A percentile compares a stretch with the other conserved stretches of the same genome.
Conservation (phyloP, 2,797 vertebrate species). For the Parauchenoglanis punctatus region DNA sequence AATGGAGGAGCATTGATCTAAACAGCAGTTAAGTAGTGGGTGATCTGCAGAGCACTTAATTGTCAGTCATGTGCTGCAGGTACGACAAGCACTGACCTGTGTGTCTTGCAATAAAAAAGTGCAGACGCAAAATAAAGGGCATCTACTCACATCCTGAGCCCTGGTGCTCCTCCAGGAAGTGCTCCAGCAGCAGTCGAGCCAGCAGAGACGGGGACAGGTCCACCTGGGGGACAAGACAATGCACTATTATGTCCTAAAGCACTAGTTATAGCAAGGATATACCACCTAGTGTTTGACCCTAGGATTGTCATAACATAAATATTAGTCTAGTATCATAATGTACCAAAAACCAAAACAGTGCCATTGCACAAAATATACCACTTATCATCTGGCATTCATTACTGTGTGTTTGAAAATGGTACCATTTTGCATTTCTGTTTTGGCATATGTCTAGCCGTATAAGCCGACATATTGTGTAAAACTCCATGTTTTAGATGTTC, state of each 20-base stretch:
- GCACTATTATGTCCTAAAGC: background rate
- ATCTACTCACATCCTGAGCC: constrained; percentile 83
- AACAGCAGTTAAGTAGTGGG: constrained; percentile 77
- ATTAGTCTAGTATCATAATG: background rate
- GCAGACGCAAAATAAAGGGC: constrained; percentile 53
- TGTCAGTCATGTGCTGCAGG: constrained; percentile 78
- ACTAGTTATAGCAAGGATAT: background rate
- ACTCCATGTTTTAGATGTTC: background rate
- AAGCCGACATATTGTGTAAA: background rate
- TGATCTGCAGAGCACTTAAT: constrained; percentile 78
- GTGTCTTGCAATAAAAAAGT: constrained; percentile 61
- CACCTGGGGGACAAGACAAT: constrained; percentile 74
- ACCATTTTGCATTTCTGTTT: background rate
- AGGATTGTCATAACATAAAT: background rate
- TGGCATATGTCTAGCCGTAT: background rate
- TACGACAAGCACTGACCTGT: constrained; percentile 72
- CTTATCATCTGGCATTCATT: background rate
- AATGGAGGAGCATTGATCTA: constrained; percentile 76
- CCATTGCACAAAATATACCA: no score
- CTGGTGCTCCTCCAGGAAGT: constrained; percentile 85
- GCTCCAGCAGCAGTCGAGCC: constrained; percentile 92
- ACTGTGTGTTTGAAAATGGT: background rate
- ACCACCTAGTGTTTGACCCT: no score
- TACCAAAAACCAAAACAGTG: background rate
- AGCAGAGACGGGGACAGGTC: constrained; percentile 92